Percentiles rank a stretch among this genome's conserved stretches.
These are phyloP conservation scores for Xestoiulus laeticollis DNA, from an alignment of 2,888 invertebrate genomes.

Conservation along the genomic window DNA sequence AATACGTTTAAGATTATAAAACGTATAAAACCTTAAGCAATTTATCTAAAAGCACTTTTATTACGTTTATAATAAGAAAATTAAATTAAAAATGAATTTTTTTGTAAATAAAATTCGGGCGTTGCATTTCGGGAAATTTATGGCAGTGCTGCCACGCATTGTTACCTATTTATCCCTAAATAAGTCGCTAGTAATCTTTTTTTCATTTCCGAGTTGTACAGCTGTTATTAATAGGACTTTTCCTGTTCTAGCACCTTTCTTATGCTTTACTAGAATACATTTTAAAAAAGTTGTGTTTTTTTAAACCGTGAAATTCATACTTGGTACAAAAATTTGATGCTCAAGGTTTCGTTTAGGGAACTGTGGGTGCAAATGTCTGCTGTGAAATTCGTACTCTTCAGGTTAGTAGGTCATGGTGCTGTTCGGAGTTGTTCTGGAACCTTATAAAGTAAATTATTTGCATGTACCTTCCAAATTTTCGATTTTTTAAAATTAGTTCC, in stretches of 20 bases:
- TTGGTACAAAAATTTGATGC: neutral
- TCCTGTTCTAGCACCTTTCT: neutral
- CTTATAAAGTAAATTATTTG: slow-evolving; percentile 17
- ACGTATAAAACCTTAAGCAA: neutral
- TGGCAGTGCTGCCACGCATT: neutral
- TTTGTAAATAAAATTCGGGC: neutral
- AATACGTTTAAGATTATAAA: neutral
- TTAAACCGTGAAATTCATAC: neutral
- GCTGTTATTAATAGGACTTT: neutral
- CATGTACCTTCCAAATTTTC: neutral
- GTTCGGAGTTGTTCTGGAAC: neutral
- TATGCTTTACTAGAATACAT: neutral
- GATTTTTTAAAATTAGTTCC: neutral
- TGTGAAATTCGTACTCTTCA: neutral
- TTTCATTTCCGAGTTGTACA: neutral
- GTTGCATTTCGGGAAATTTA: neutral
- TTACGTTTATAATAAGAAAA: neutral
- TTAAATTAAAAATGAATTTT: neutral
- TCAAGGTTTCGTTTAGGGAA: neutral
- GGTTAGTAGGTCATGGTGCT: slow-evolving; percentile 35
- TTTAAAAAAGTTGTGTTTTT: neutral
- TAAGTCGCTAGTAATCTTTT: neutral
- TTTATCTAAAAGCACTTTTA: neutral
- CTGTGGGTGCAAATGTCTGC: neutral
- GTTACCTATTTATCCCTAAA: neutral